phyloP scores from a whole-genome alignment of 2,888 invertebrate genomes.

The Tricholauxania praeusta region DNA sequence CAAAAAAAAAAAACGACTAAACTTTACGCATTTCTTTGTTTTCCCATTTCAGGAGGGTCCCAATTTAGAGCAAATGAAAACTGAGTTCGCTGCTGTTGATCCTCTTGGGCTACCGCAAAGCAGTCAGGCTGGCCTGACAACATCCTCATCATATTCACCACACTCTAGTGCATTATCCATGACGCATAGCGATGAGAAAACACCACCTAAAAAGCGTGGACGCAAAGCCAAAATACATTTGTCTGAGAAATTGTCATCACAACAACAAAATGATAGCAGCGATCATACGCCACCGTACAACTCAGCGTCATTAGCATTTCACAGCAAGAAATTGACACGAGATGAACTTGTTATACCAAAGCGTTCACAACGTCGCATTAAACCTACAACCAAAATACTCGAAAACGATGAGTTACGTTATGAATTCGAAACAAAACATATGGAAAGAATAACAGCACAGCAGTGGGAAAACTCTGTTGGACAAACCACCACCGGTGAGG shows the following conservation, averaged over 20 bases:
- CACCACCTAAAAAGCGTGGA: conserved; percentile 65
- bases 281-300: conserved; percentile 39
- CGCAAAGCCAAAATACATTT: conserved; percentile 61
- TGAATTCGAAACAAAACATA: conserved; percentile 72
- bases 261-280: conserved; percentile 18
- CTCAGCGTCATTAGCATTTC: conserved; percentile 25
- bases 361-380: conserved; percentile 72
- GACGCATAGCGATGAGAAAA: conserved; percentile 55
- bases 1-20: not conserved
- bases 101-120: not conserved
- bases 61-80: conserved; percentile 52
- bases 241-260: conserved; percentile 26
- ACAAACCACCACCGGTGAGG: conserved; percentile 39
- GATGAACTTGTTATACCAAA: conserved; percentile 58
- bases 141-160: not conserved
- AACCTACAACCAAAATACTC: conserved; percentile 76
- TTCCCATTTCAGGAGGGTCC: conserved; percentile 38
- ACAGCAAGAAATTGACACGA: not conserved
- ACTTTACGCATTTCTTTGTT: not conserved
- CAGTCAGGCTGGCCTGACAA: not conserved
- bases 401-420: conserved; percentile 75
- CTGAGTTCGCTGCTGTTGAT: conserved; percentile 44
- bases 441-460: conserved; percentile 69
- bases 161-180: conserved; percentile 5
- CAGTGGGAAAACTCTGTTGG: conserved; percentile 50